Conservation (phyloP, 2,797 vertebrate species). For the Odontamblyopus lacepedii region DNA sequence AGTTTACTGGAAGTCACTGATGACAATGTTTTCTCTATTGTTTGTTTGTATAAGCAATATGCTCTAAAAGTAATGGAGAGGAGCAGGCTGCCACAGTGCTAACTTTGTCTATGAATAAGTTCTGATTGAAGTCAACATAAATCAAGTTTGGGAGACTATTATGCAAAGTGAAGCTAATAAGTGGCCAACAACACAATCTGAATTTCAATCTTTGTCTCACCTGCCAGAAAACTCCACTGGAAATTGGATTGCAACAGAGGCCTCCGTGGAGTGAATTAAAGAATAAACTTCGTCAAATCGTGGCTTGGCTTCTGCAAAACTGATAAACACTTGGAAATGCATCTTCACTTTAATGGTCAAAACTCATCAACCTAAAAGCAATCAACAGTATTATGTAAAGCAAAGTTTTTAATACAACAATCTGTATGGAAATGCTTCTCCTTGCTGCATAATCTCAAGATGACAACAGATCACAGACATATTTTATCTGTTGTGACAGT, state of each 20-base stretch:
- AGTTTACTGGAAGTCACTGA: slow-evolving; percentile 77
- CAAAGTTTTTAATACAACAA: slow-evolving; percentile 28
- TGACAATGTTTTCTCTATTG: slow-evolving; percentile 73
- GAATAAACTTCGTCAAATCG: slow-evolving; percentile 46
- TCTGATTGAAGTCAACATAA: slow-evolving; percentile 41
- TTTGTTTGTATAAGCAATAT: slow-evolving; percentile 71
- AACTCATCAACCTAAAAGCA: slow-evolving; percentile 37
- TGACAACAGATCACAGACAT: slow-evolving; percentile 29
- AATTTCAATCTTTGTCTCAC: slow-evolving; percentile 43
- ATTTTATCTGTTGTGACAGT: slow-evolving; percentile 32
- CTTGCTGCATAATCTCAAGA: slow-evolving; percentile 4
- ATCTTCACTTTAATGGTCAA: slow-evolving; percentile 42
- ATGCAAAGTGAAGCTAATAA: slow-evolving; percentile 60
- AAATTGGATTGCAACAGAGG: slow-evolving; percentile 37
- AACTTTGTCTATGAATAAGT: slow-evolving; percentile 8
- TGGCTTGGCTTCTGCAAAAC: slow-evolving; percentile 27
- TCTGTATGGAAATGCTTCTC: slow-evolving; percentile 55
- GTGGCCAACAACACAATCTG: slow-evolving; percentile 45
- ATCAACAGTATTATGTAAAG: slow-evolving; percentile 49
- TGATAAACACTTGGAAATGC: slow-evolving; percentile 33
- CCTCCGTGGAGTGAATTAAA: slow-evolving; percentile 48
- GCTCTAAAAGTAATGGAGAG: slow-evolving; percentile 56
- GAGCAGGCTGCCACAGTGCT: slow-evolving; percentile 2
- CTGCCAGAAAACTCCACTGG: slow-evolving; percentile 18
- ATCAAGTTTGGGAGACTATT: slow-evolving; percentile 37